Evolutionary conservation across 2,797 vertebrate genomes (phyloP).

Genomic region (Emydoidea blandingii): DNA sequence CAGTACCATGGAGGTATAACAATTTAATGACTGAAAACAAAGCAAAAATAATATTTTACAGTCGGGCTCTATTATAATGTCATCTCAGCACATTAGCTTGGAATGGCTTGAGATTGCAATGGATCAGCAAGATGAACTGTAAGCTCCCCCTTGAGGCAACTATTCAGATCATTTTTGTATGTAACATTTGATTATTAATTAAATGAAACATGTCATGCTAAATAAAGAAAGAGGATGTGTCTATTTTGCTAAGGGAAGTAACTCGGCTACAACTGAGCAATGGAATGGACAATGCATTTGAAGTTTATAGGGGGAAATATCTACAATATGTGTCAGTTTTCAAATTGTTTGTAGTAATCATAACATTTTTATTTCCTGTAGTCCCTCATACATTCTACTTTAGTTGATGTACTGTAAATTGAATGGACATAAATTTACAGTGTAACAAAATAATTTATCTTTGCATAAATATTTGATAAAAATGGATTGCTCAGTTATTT

Average conservation of each 20-base stretch:
- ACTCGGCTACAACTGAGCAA: conserved; percentile 68
- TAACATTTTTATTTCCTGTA: conserved; percentile 66
- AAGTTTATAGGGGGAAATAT: conserved; percentile 70
- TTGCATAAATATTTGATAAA: conserved; percentile 85
- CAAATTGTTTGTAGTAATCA: conserved; percentile 68
- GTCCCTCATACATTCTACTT: conserved; percentile 72
- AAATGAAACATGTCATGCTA: conserved; percentile 78
- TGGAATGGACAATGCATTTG: conserved; percentile 64
- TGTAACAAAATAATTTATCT: conserved; percentile 83
- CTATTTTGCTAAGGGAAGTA: conserved; percentile 81
- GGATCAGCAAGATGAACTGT: conserved; percentile 82
- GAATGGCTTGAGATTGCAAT: conserved; percentile 85
- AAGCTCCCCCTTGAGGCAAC: conserved; percentile 85
- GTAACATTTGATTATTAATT: conserved; percentile 78
- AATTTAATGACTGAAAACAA: conserved; percentile 62
- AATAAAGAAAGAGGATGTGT: conserved; percentile 76
- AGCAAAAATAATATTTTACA: conserved; percentile 71
- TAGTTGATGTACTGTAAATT: conserved; percentile 76
- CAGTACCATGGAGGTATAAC: conserved; percentile 90
- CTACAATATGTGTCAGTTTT: conserved; percentile 67
- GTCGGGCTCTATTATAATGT: conserved; percentile 77
- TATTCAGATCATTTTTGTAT: conserved; percentile 82
- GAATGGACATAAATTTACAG: conserved; percentile 76
- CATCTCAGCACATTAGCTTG: conserved; percentile 81
- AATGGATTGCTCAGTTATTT: conserved; percentile 75